Percentiles rank a stretch among this genome's conserved stretches.
These are phyloP conservation scores for Sycobia sp. DNA, from an alignment of 1,140 invertebrate species.

Conservation along the genomic window DNA sequence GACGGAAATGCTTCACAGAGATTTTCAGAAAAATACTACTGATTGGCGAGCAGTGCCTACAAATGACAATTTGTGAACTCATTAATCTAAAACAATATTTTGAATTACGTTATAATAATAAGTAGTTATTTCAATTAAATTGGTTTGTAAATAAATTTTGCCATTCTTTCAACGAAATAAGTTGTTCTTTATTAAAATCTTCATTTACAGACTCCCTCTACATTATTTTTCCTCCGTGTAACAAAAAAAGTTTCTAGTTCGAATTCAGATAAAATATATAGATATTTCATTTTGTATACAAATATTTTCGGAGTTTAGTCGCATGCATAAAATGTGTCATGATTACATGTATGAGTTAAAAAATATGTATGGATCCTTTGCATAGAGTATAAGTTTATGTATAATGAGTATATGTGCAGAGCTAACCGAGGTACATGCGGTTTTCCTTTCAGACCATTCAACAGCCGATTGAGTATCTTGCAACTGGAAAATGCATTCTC, in stretches of 20 bases:
- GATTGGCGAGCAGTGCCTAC: neutral
- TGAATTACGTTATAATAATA: too few relatives aligned
- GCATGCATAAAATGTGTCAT: slow-evolving; percentile 24
- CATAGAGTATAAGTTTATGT: too few relatives aligned
- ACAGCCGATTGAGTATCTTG: neutral
- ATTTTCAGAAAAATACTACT: slow-evolving; percentile 34
- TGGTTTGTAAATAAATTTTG: slow-evolving; percentile 25
- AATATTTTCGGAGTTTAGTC: slow-evolving; percentile 18
- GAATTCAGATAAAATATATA: slow-evolving; percentile 26
- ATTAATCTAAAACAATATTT: too few relatives aligned
- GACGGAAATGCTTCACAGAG: too few relatives aligned
- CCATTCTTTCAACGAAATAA: slow-evolving; percentile 22
- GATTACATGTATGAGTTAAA: slow-evolving; percentile 19
- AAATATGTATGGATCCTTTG: slow-evolving; percentile 18
- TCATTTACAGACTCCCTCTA: slow-evolving; percentile 29
- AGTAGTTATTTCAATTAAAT: neutral
- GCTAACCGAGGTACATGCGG: neutral
- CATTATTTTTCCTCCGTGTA: slow-evolving; percentile 17
- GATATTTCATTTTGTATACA: slow-evolving; percentile 23
- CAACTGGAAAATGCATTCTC: slow-evolving; percentile 18
- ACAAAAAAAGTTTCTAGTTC: slow-evolving; percentile 23
- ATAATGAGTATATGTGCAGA: slow-evolving; percentile 3
- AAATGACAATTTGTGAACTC: too few relatives aligned
- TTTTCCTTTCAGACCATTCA: neutral
- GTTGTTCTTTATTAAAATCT: slow-evolving; percentile 31